Evolutionary conservation across 2,888 invertebrate genomes (phyloP).

Genomic region (Calliopum simillimum): DNA sequence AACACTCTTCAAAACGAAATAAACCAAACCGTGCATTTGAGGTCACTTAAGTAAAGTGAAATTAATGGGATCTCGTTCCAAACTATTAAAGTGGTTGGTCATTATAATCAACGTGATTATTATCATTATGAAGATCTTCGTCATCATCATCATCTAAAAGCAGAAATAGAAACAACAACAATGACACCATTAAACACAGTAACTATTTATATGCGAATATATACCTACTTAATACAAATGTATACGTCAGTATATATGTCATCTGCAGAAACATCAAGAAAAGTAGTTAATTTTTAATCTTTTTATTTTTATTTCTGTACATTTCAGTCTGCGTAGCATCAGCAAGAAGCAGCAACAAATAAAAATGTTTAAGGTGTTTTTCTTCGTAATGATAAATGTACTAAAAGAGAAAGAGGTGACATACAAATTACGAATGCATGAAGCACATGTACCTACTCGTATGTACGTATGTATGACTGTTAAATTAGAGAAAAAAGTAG

Average conservation of each 20-base stretch:
- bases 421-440: constrained; percentile 2
- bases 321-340: too few relatives aligned
- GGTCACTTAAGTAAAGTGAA: constrained; percentile 38
- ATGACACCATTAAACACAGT: constrained; percentile 18
- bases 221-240: too few relatives aligned
- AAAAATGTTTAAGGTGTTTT: not conserved
- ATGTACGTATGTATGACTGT: too few relatives aligned
- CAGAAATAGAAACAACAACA: constrained; percentile 12
- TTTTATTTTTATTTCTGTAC: too few relatives aligned
- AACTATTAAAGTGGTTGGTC: not conserved
- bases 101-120: constrained; percentile 15
- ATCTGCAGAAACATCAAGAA: too few relatives aligned
- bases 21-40: constrained; percentile 25
- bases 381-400: not conserved
- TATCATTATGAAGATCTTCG: not conserved
- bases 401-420: not conserved
- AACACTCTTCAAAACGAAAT: not conserved
- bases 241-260: too few relatives aligned
- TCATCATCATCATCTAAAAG: not conserved
- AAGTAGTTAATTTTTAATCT: too few relatives aligned
- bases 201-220: not conserved
- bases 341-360: too few relatives aligned
- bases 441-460: not conserved
- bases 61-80: constrained; percentile 29
- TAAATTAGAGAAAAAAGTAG: too few relatives aligned